Conservation (phyloP, 92 coral and sea anemone species). For the Galaxea fascicularis region DNA sequence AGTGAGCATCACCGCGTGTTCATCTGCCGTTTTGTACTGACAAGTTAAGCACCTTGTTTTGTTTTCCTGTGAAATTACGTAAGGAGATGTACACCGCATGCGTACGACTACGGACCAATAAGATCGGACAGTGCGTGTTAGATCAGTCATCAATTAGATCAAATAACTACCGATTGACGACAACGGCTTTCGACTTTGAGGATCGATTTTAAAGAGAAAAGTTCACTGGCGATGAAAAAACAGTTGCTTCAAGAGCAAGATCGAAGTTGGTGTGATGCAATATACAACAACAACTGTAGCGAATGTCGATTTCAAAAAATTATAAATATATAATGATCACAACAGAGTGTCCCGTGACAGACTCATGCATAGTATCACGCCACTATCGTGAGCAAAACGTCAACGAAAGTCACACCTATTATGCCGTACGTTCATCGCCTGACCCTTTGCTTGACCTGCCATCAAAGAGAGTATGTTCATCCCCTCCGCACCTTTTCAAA, state of each 20-base stretch:
- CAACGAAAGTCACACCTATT: neutral
- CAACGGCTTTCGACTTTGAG: neutral
- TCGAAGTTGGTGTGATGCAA: neutral
- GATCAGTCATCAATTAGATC: neutral
- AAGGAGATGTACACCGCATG: neutral
- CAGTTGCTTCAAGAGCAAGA: neutral
- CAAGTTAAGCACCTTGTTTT: conserved; percentile 6
- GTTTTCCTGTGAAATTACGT: neutral
- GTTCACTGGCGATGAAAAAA: neutral
- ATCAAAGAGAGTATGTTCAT: no score
- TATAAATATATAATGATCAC: neutral
- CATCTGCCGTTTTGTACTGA: neutral
- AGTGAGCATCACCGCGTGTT: neutral
- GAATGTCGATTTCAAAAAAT: neutral
- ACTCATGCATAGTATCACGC: neutral
- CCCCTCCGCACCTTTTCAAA: no score
- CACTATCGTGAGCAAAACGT: neutral
- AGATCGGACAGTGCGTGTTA: no score
- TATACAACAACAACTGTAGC: neutral
- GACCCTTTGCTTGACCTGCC: no score
- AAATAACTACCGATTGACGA: neutral
- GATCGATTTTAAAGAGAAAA: neutral
- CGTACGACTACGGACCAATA: neutral
- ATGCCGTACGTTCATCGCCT: no score
- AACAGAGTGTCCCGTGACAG: neutral